A percentile compares a stretch with the other conserved stretches of the same genome.
Conservation (phyloP, 2,113 vertebrate genomes). For the Corythaeola cristata region DNA sequence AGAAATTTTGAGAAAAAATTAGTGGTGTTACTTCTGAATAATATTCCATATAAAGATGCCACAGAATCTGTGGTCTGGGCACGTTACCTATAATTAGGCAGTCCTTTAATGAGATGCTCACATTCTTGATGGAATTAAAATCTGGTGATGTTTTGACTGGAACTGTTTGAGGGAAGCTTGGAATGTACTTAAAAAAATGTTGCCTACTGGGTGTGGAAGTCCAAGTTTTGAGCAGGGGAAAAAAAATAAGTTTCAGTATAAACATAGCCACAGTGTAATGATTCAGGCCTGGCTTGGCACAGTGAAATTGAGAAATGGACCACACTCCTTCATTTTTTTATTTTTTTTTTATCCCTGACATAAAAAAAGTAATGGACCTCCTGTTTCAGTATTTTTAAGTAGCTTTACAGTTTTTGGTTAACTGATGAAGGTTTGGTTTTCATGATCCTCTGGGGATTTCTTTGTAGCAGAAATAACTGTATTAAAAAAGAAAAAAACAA, state of each 20-base stretch:
- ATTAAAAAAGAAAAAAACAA: not conserved
- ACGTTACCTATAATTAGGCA: constrained; percentile 58
- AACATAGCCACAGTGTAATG: constrained; percentile 52
- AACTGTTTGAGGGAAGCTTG: constrained; percentile 55
- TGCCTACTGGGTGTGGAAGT: constrained; percentile 58
- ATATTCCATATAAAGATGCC: not conserved
- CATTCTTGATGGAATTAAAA: constrained; percentile 61
- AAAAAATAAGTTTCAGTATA: not conserved
- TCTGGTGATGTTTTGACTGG: constrained; percentile 59
- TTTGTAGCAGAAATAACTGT: not conserved
- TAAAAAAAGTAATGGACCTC: not conserved
- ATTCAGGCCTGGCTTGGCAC: constrained; percentile 32
- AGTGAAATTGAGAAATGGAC: not conserved
- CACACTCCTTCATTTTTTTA: not conserved
- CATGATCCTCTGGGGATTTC: not conserved
- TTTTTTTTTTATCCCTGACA: not conserved
- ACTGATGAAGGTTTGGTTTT: not conserved
- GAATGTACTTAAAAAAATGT: constrained; percentile 39
- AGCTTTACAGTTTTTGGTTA: not conserved
- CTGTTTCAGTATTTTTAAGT: not conserved
- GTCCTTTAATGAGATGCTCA: constrained; percentile 47
- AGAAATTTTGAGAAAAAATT: not conserved
- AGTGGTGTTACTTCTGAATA: not conserved
- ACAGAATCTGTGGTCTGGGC: constrained; percentile 29
- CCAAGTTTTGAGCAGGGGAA: not conserved